These are phyloP conservation scores for Aphelenchoides avenae DNA, from an alignment of 1,140 invertebrate genomes.

Conservation along the genomic window DNA sequence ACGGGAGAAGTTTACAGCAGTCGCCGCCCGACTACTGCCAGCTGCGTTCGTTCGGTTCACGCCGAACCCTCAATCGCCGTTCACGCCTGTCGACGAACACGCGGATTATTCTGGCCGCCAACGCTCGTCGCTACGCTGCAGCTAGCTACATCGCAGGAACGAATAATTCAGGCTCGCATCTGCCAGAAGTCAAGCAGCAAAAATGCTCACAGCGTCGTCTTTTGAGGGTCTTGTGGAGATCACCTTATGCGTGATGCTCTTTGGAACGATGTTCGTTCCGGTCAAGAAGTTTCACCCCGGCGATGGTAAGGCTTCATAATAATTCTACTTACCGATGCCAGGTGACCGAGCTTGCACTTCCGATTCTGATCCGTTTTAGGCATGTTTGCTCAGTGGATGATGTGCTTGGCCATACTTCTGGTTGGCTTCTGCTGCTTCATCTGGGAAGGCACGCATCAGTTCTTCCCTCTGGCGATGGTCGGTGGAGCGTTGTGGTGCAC, in stretches of 20 bases:
- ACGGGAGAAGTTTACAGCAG: too few species aligned
- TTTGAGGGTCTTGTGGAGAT: too few species aligned
- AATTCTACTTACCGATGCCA: neutral
- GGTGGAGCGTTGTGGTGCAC: slow-evolving; percentile 5
- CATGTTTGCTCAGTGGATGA: slow-evolving; percentile 6
- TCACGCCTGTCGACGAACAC: too few species aligned
- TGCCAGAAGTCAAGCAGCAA: too few species aligned
- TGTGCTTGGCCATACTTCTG: slow-evolving; percentile 9
- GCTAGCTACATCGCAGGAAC: too few species aligned
- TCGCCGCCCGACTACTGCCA: too few species aligned
- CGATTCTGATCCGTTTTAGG: slow-evolving; percentile 8
- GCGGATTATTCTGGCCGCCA: too few species aligned
- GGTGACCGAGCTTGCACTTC: neutral
- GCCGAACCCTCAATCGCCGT: too few species aligned
- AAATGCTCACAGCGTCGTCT: neutral
- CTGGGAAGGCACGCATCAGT: neutral
- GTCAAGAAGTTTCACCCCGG: slow-evolving; percentile 9
- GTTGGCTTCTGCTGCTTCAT: neutral
- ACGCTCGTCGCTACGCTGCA: too few species aligned
- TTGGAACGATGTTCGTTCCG: slow-evolving; percentile 15
- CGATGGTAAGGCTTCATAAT: slow-evolving; percentile 15
- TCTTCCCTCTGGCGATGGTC: slow-evolving; percentile 6
- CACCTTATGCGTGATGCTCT: neutral
- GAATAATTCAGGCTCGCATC: too few species aligned
- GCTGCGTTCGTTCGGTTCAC: too few species aligned